Percentiles rank a stretch among this genome's conserved stretches.
Conservation (phyloP, 2,113 vertebrate species). For the Rhinogobius similis region DNA sequence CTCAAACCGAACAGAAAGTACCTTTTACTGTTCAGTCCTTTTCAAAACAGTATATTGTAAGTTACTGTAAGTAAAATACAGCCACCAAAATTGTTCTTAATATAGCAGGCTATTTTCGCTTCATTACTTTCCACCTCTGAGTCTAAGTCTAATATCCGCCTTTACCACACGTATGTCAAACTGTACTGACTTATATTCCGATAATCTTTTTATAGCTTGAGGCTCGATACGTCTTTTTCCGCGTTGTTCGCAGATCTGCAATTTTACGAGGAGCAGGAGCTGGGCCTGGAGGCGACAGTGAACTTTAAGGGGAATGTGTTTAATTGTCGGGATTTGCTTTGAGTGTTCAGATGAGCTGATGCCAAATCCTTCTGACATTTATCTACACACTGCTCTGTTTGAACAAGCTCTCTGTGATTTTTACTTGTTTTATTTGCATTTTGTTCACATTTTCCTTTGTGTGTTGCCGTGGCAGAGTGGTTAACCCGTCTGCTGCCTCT, state of each 20-base stretch:
- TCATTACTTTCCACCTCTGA: no score
- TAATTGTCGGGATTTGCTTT: slow-evolving; percentile 19
- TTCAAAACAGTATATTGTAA: no score
- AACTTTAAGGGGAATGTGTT: slow-evolving; percentile 52
- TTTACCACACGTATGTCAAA: no score
- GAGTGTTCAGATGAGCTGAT: not conserved
- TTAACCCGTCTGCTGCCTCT: not conserved
- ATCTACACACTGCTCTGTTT: not conserved
- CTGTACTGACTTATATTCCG: not conserved
- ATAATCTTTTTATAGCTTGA: not conserved
- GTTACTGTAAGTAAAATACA: no score
- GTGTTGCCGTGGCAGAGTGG: not conserved
- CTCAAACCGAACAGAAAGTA: no score
- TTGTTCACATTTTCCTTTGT: not conserved
- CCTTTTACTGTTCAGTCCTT: no score
- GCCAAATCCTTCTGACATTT: slow-evolving; percentile 4
- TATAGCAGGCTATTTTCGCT: no score
- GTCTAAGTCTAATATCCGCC: no score
- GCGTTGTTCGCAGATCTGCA: not conserved
- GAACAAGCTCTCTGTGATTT: not conserved
- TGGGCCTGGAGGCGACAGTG: slow-evolving; percentile 29
- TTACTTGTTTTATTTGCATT: not conserved
- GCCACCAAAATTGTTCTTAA: no score
- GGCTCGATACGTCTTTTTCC: not conserved
- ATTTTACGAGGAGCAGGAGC: not conserved